These are phyloP conservation scores for Anabacerthia variegaticeps DNA, from an alignment of 2,797 vertebrate species.

Conservation along the genomic window DNA sequence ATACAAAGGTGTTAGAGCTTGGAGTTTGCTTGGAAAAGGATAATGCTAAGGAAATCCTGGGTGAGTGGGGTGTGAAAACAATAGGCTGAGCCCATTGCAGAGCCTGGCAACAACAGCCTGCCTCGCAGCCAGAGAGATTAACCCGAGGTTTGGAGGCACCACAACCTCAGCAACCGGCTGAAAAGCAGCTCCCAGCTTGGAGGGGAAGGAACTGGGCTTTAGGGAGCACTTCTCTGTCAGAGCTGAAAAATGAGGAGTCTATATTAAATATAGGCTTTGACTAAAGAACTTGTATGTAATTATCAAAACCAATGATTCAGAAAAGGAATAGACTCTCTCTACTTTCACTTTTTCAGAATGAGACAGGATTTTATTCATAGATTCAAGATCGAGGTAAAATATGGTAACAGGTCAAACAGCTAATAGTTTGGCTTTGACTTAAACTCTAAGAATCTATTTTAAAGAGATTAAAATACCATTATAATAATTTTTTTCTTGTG, in stretches of 20 bases:
- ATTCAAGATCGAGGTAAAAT: neutral
- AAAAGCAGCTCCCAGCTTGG: neutral
- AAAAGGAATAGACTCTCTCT: neutral
- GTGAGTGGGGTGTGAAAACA: neutral
- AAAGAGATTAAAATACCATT: neutral
- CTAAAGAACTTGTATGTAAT: neutral
- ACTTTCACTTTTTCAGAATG: neutral
- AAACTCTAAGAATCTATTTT: neutral
- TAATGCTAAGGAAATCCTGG: neutral
- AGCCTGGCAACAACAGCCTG: neutral
- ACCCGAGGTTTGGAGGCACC: neutral
- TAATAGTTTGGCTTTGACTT: neutral
- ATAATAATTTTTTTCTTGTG: fast-evolving
- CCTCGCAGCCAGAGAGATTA: neutral
- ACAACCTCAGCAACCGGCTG: neutral
- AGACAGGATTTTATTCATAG: neutral
- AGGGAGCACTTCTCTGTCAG: neutral
- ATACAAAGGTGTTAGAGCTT: neutral
- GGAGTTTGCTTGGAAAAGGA: neutral
- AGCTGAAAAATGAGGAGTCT: neutral
- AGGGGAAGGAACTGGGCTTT: neutral
- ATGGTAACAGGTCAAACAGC: neutral
- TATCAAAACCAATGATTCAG: neutral
- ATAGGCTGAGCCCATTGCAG: neutral
- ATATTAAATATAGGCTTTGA: neutral